Evolutionary conservation across 2,797 vertebrate genomes (phyloP).

Genomic region (Scolopax rusticola): DNA sequence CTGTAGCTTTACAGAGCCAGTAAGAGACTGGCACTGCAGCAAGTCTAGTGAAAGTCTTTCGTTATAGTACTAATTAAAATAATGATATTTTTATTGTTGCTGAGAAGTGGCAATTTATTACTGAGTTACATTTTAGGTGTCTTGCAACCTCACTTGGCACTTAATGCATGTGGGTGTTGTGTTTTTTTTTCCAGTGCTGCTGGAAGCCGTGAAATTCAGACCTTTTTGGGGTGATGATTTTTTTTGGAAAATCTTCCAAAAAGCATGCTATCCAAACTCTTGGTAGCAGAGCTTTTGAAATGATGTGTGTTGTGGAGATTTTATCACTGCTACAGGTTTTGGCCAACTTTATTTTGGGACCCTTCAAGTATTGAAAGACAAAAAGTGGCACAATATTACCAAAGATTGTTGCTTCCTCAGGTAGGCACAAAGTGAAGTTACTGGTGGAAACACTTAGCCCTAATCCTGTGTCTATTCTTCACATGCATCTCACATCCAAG

Average conservation of each 20-base stretch:
- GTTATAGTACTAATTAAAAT: constrained; percentile 69
- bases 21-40: constrained; percentile 58
- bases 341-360: background rate
- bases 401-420: background rate
- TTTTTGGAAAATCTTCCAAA: background rate
- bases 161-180: background rate
- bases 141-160: constrained; percentile 35
- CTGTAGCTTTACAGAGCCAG: constrained; percentile 34
- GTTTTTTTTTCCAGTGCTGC: background rate
- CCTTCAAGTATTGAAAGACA: background rate
- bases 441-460: background rate
- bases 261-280: background rate
- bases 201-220: constrained; percentile 13
- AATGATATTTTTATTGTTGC: constrained; percentile 72
- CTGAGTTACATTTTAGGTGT: constrained; percentile 19
- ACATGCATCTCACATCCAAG: background rate
- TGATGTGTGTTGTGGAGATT: background rate
- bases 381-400: background rate
- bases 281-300: background rate
- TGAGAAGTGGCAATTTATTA: constrained; percentile 34
- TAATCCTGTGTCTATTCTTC: background rate
- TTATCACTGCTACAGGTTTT: background rate
- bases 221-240: background rate
- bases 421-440: background rate
- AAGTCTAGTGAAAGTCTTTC: constrained; percentile 57